These are phyloP conservation scores for Stenurella melanura DNA, from an alignment of 2,888 invertebrate species.

Conservation along the genomic window DNA sequence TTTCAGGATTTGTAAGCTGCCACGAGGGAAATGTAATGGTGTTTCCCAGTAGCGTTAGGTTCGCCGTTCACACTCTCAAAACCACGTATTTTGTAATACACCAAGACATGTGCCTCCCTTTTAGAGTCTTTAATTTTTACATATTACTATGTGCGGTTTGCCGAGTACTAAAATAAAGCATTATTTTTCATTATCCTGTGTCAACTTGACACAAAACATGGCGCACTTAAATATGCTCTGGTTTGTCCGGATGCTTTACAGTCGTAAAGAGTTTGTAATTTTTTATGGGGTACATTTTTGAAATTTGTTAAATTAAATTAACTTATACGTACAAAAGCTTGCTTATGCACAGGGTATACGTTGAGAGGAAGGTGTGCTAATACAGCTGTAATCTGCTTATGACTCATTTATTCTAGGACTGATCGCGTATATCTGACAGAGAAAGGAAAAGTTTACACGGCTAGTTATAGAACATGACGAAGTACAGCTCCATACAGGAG, in stretches of 20 bases:
- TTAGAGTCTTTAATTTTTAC: slow-evolving; percentile 34
- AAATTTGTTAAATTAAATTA: too few species aligned
- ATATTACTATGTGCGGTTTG: slow-evolving; percentile 21
- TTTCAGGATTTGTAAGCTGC: slow-evolving; percentile 67
- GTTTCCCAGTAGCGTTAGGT: slow-evolving; percentile 58
- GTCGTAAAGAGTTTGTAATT: background rate
- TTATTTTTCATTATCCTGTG: slow-evolving; percentile 36
- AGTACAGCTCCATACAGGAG: too few species aligned
- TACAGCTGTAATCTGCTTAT: too few species aligned
- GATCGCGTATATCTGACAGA: too few species aligned
- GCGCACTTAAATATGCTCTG: background rate
- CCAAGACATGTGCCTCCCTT: slow-evolving; percentile 6
- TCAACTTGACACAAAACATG: background rate
- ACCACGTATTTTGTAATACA: slow-evolving; percentile 37
- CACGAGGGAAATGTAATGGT: slow-evolving; percentile 66
- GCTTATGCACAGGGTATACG: too few species aligned
- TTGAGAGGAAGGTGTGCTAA: too few species aligned
- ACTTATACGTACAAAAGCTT: too few species aligned
- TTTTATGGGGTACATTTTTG: too few species aligned
- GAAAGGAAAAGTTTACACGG: too few species aligned
- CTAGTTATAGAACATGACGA: too few species aligned
- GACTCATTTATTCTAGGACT: too few species aligned
- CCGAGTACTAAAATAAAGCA: slow-evolving; percentile 21
- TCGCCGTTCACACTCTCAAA: slow-evolving; percentile 37
- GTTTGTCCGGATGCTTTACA: background rate